These are phyloP conservation scores for Carassius auratus DNA, from an alignment of 2,113 vertebrate genomes.

Conservation along the genomic window DNA sequence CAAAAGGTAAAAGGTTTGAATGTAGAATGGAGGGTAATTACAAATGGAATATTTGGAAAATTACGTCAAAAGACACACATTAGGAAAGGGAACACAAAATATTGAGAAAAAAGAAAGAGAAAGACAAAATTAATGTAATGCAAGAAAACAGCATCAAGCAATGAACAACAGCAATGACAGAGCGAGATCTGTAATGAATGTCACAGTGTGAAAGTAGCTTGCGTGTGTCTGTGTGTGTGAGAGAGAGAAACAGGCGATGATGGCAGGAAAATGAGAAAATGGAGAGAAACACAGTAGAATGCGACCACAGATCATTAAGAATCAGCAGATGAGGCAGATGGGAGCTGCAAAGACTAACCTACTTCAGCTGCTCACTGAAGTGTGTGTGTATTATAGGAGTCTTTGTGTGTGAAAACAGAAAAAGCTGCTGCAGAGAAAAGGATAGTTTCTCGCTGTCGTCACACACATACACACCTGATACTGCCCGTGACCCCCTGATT, in stretches of 20 bases:
- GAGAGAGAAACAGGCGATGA: not conserved
- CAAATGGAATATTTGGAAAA: slow-evolving; percentile 24
- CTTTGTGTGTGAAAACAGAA: slow-evolving; percentile 24
- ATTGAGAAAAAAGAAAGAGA: slow-evolving; percentile 51
- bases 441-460: not conserved
- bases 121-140: slow-evolving; percentile 54
- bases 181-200: slow-evolving; percentile 33
- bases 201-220: slow-evolving; percentile 20
- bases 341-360: slow-evolving; percentile 55
- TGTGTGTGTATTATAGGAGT: slow-evolving; percentile 23
- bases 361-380: slow-evolving; percentile 21
- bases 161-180: slow-evolving; percentile 52
- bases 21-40: slow-evolving; percentile 47
- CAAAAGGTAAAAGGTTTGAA: slow-evolving; percentile 46
- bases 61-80: slow-evolving; percentile 33
- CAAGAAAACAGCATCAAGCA: slow-evolving; percentile 39
- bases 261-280: not conserved
- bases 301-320: slow-evolving; percentile 56
- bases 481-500: not conserved
- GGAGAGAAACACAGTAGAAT: slow-evolving; percentile 38
- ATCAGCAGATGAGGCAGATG: slow-evolving; percentile 61
- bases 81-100: slow-evolving; percentile 44
- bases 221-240: slow-evolving; percentile 34
- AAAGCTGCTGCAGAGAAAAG: not conserved
- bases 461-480: slow-evolving; percentile 4